phyloP scores from a whole-genome alignment of 2,888 invertebrate species.

The Slavum lentiscoides region DNA sequence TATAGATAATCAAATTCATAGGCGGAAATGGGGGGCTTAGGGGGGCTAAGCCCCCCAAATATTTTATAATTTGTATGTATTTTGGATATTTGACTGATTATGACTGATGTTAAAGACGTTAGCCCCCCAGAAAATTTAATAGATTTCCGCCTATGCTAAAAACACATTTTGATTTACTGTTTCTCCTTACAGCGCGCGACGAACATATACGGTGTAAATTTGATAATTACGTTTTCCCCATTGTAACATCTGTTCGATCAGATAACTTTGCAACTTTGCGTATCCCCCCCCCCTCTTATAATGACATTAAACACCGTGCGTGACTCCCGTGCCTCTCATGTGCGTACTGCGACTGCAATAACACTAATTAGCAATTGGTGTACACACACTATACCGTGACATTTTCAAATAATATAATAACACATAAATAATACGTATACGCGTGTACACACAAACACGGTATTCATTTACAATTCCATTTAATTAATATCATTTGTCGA shows the following conservation, averaged over 20 bases:
- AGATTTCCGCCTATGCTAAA: no score
- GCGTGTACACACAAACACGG: no score
- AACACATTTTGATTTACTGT: neutral
- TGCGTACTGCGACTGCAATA: conserved; percentile 2
- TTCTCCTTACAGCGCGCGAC: neutral
- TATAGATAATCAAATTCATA: no score
- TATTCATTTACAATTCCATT: neutral
- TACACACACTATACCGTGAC: neutral
- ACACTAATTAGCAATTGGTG: conserved; percentile 10
- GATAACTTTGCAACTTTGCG: neutral
- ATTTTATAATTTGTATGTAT: no score
- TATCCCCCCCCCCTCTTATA: neutral
- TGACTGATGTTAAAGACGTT: no score
- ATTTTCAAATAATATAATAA: neutral
- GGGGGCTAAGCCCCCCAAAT: no score
- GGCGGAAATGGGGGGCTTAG: no score
- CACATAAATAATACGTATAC: neutral
- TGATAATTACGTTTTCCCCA: conserved; percentile 10
- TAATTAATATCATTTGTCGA: neutral
- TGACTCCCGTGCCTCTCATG: conserved; percentile 25
- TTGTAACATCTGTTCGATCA: conserved; percentile 8
- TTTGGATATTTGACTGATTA: no score
- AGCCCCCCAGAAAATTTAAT: no score
- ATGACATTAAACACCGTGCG: conserved; percentile 21
- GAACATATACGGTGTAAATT: neutral